These are phyloP conservation scores for Andricus grossulariae DNA, from an alignment of 1,140 invertebrate species.

Conservation along the genomic window DNA sequence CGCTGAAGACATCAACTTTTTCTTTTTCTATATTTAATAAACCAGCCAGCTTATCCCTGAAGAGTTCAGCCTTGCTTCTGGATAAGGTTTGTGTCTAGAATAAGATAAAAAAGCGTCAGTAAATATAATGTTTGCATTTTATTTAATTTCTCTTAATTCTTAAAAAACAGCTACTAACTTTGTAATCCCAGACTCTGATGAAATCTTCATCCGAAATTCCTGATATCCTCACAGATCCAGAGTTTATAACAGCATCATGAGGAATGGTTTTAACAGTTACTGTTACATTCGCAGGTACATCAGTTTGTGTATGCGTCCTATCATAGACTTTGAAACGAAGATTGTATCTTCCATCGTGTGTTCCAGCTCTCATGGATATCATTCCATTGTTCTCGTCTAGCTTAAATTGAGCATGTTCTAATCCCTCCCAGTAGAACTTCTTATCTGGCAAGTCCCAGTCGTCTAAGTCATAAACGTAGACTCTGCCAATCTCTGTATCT, in stretches of 20 bases:
- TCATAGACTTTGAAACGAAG: slow-evolving; percentile 95
- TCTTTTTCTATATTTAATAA: slow-evolving; percentile 88
- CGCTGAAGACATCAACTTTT: slow-evolving; percentile 97
- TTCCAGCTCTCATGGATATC: slow-evolving; percentile 95
- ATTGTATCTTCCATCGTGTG: slow-evolving; percentile 89
- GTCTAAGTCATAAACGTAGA: slow-evolving; percentile 97
- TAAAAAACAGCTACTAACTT: slow-evolving; percentile 68
- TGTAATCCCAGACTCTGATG: slow-evolving; percentile 94
- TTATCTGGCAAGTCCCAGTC: slow-evolving; percentile 99
- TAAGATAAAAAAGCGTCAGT: slow-evolving; percentile 32
- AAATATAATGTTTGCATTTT: background rate
- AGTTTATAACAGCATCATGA: slow-evolving; percentile 95
- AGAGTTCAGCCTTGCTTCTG: slow-evolving; percentile 91
- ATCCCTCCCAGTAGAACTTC: slow-evolving; percentile 94
- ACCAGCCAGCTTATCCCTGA: slow-evolving; percentile 90
- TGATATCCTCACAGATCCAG: slow-evolving; percentile 93
- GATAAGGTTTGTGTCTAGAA: slow-evolving; percentile 84
- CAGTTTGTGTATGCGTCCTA: slow-evolving; percentile 93
- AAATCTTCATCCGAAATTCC: slow-evolving; percentile 98
- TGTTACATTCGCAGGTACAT: slow-evolving; percentile 93
- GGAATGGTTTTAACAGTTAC: slow-evolving; percentile 95
- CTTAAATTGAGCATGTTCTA: slow-evolving; percentile 89
- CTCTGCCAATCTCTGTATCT: slow-evolving; percentile 94
- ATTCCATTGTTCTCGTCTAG: slow-evolving; percentile 94
- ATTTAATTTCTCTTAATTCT: background rate